Percentiles rank a stretch among this genome's conserved stretches.
Conservation (phyloP, 1,140 invertebrate species). For the Triops longicaudatus region DNA sequence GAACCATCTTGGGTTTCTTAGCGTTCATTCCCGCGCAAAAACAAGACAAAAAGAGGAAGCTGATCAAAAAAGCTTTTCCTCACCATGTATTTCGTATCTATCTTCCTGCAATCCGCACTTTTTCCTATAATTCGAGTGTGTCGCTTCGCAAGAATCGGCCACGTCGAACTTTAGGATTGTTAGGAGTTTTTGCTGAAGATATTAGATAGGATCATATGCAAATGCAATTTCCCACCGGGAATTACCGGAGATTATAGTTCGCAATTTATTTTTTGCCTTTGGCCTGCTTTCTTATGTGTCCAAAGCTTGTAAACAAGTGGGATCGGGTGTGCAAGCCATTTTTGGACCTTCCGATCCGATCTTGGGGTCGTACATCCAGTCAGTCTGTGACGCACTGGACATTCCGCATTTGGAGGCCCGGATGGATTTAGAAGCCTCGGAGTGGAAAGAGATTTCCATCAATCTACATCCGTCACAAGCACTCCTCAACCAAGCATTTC, state of each 20-base stretch:
- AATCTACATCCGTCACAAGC: conserved; percentile 45
- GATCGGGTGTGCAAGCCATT: conserved; percentile 52
- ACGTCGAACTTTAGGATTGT: neutral
- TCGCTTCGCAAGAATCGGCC: no score
- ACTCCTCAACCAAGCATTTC: conserved; percentile 41
- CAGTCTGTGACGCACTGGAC: conserved; percentile 58
- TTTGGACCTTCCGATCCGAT: conserved; percentile 56
- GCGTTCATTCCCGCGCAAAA: neutral
- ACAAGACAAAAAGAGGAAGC: neutral
- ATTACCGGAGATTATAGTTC: no score
- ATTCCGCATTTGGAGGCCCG: conserved; percentile 55
- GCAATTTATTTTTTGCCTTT: neutral
- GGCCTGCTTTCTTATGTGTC: neutral
- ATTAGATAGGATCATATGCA: no score
- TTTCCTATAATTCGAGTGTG: neutral
- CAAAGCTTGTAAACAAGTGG: conserved; percentile 54
- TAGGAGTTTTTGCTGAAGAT: neutral
- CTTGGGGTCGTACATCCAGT: conserved; percentile 57
- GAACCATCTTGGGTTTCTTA: neutral
- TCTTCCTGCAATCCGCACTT: neutral
- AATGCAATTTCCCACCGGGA: no score
- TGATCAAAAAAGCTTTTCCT: neutral
- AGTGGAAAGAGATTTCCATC: conserved; percentile 42
- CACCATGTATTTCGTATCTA: neutral
- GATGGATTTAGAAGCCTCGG: conserved; percentile 26